Evolutionary conservation across 1,140 invertebrate species (phyloP).

Genomic region (Telenomus remus): DNA sequence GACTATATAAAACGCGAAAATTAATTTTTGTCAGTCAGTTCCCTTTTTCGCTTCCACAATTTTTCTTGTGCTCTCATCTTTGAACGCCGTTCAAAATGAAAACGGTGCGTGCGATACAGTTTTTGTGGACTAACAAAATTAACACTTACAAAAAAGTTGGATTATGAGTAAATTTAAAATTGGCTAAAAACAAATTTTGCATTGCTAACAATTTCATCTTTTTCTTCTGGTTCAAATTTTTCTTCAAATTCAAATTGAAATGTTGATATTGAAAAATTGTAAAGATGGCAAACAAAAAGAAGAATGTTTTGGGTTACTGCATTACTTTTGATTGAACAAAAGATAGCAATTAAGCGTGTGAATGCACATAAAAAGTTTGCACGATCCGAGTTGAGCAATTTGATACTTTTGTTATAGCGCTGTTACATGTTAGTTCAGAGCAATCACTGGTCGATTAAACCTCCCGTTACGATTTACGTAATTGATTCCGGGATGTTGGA

Average conservation of each 20-base stretch:
- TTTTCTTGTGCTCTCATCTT: background rate
- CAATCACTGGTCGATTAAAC: conserved; percentile 23
- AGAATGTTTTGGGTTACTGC: background rate
- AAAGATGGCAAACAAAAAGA: no score
- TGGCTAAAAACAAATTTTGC: no score
- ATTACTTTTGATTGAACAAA: background rate
- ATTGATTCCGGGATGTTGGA: conserved; percentile 41
- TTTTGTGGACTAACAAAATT: no score
- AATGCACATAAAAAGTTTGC: conserved; percentile 2
- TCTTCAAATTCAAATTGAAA: no score
- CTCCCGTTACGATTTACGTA: conserved; percentile 37
- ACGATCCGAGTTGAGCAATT: conserved; percentile 9
- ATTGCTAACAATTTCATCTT: no score
- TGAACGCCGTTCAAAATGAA: conserved; percentile 9
- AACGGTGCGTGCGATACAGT: background rate
- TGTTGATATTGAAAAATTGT: no score
- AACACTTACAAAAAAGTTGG: no score
- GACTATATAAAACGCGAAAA: conserved; percentile 53
- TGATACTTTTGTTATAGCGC: conserved; percentile 16
- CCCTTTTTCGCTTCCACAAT: no score
- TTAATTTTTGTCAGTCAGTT: conserved; percentile 38
- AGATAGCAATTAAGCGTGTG: conserved; percentile 2
- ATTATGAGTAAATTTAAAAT: no score
- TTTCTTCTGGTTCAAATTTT: no score
- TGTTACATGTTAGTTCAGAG: conserved; percentile 24